Evolutionary conservation across 2,113 vertebrate species (phyloP).

Genomic region (Paraplagusia blochii): DNA sequence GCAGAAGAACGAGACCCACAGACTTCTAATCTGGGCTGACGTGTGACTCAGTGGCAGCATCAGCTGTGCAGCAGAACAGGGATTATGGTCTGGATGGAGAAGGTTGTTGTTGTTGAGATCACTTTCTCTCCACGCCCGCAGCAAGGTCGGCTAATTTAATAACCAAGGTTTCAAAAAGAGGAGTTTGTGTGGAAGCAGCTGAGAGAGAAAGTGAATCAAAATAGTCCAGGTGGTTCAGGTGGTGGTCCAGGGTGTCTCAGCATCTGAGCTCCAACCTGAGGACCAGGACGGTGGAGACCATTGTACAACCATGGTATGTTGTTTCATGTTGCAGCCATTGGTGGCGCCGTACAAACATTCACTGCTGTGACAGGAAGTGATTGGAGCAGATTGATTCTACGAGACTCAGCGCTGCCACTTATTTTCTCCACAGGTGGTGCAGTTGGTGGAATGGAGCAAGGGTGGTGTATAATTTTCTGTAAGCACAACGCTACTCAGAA

Average conservation of each 20-base stretch:
- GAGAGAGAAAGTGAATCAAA: slow-evolving; percentile 34
- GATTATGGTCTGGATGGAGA: slow-evolving; percentile 74
- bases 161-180: slow-evolving; percentile 44
- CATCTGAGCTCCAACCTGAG: too few relatives aligned
- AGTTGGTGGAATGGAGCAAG: slow-evolving; percentile 46
- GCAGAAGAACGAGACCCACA: slow-evolving; percentile 68
- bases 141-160: slow-evolving; percentile 45
- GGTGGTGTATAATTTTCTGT: slow-evolving; percentile 58
- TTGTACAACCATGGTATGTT: slow-evolving; percentile 51
- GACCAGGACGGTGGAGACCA: slow-evolving; percentile 44
- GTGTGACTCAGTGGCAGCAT: slow-evolving; percentile 78
- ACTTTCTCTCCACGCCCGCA: slow-evolving; percentile 61
- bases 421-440: slow-evolving; percentile 61
- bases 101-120: slow-evolving; percentile 71
- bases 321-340: slow-evolving; percentile 9
- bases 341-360: too few relatives aligned
- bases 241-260: too few relatives aligned
- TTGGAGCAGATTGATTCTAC: slow-evolving; percentile 40
- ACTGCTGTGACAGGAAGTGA: slow-evolving; percentile 5
- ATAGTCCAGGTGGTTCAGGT: too few relatives aligned
- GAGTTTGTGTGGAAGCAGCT: slow-evolving; percentile 34
- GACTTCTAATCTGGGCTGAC: slow-evolving; percentile 77
- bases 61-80: slow-evolving; percentile 71
- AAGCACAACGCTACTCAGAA: slow-evolving; percentile 50
- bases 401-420: slow-evolving; percentile 51